These are phyloP conservation scores for Morpho achilles DNA, from an alignment of 2,888 invertebrate genomes.

Conservation along the genomic window DNA sequence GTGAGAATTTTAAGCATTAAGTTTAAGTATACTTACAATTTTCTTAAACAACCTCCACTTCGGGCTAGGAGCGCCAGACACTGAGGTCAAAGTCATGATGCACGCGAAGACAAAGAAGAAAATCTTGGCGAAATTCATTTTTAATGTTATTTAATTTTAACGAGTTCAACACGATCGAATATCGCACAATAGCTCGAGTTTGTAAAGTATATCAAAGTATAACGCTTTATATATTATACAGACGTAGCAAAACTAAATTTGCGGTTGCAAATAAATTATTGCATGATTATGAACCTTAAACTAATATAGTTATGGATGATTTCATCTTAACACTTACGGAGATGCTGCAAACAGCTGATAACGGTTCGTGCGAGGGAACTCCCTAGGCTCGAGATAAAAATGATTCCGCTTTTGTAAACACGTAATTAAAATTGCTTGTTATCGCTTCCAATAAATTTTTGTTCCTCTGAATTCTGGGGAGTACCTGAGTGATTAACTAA, in stretches of 20 bases:
- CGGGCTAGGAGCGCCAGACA: constrained; percentile 40
- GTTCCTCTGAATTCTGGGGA: not conserved
- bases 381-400: constrained; percentile 9
- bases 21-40: constrained; percentile 41
- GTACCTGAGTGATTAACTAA: not conserved
- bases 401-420: constrained; percentile 6
- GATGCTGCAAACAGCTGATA: constrained; percentile 3
- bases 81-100: constrained; percentile 33
- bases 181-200: not conserved
- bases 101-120: constrained; percentile 31
- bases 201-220: not conserved
- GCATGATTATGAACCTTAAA: not conserved
- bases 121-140: constrained; percentile 32
- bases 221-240: constrained; percentile 2
- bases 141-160: not conserved
- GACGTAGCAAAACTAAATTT: not conserved
- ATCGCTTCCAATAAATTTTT: not conserved
- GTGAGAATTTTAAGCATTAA: too few relatives aligned
- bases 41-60: constrained; percentile 52
- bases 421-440: constrained; percentile 2
- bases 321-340: not conserved
- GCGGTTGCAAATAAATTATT: not conserved
- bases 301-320: not conserved
- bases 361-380: constrained; percentile 12
- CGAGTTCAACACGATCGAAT: not conserved